Percentiles rank a stretch among this genome's conserved stretches.
Evolutionary conservation across 2,113 vertebrate genomes (phyloP).

Genomic region (Carettochelys insculpta): DNA sequence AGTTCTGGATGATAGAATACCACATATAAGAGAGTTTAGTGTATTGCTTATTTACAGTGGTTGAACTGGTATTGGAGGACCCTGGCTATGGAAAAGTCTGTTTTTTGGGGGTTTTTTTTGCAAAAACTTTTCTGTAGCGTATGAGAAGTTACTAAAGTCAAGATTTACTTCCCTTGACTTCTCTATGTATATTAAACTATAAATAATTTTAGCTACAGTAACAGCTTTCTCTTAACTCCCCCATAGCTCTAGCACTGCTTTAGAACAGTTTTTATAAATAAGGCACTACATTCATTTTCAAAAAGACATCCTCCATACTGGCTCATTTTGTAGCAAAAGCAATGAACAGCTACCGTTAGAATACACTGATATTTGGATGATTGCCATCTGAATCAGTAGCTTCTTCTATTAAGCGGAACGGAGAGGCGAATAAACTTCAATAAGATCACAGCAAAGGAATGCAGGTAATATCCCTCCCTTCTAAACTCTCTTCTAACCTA

Average conservation of each 20-base stretch:
- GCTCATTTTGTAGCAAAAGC: conserved; percentile 13
- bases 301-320: neutral
- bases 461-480: neutral
- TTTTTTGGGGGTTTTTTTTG: too few species aligned
- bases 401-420: neutral
- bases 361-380: neutral
- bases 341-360: neutral
- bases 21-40: too few species aligned
- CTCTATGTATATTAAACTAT: neutral
- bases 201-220: neutral
- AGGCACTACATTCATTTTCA: neutral
- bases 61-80: neutral
- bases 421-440: neutral
- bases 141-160: neutral
- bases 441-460: neutral
- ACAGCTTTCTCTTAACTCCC: neutral
- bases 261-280: neutral
- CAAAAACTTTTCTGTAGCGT: neutral
- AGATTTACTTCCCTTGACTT: neutral
- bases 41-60: fast-evolving
- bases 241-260: neutral
- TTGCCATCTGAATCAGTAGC: neutral
- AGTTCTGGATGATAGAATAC: too few species aligned
- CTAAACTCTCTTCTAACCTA: conserved; percentile 16
- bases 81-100: neutral